Evolutionary conservation across 2,888 invertebrate genomes (phyloP).

Genomic region (Priocnemis perturbator): DNA sequence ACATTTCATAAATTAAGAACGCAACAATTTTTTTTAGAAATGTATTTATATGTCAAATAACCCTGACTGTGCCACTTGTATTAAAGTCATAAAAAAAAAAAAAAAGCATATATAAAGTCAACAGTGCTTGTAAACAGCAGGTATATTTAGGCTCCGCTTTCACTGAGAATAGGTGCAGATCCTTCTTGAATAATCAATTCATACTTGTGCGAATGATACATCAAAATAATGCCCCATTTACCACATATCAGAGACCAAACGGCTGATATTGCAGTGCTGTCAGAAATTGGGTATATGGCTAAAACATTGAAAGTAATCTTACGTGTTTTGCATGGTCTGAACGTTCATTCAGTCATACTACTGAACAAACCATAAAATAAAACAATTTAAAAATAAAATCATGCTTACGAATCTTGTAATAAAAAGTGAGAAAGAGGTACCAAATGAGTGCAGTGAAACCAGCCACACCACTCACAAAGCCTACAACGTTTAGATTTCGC

Average conservation of each 20-base stretch:
- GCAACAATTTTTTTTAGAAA: no score
- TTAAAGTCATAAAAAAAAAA: no score
- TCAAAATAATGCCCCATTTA: slow-evolving; percentile 55
- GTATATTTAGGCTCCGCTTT: slow-evolving; percentile 38
- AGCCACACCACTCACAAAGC: slow-evolving; percentile 52
- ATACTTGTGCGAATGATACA: slow-evolving; percentile 54
- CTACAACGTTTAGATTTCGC: slow-evolving; percentile 49
- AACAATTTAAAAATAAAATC: not conserved
- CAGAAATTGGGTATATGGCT: slow-evolving; percentile 49
- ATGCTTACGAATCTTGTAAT: slow-evolving; percentile 57
- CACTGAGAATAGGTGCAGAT: slow-evolving; percentile 47
- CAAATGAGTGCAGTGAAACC: slow-evolving; percentile 53
- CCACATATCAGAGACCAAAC: slow-evolving; percentile 55
- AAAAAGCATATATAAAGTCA: no score
- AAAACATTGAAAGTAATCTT: slow-evolving; percentile 19
- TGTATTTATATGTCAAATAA: no score
- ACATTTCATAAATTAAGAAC: no score
- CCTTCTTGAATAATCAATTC: slow-evolving; percentile 47
- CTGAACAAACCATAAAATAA: not conserved
- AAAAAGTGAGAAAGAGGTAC: slow-evolving; percentile 59
- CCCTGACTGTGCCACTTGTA: no score
- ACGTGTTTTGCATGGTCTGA: no score
- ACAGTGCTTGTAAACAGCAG: no score
- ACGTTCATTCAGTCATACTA: no score
- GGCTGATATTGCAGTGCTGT: slow-evolving; percentile 52